Base-by-base conservation (phyloP, 2,797 vertebrate genomes). In the Glyptemys insculpta region DNA sequence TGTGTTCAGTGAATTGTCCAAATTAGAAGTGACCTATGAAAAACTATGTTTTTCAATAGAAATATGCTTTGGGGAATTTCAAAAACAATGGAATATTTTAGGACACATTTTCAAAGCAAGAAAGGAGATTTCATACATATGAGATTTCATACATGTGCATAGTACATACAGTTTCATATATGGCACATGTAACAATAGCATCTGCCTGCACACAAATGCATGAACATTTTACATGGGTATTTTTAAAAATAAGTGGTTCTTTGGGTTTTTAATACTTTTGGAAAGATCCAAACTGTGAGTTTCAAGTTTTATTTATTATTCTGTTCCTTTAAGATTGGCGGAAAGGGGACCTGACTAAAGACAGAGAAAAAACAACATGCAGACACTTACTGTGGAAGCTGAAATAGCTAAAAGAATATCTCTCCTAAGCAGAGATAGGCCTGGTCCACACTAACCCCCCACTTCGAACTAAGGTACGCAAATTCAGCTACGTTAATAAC, bases 1-100 rank as follows among this genome's bases (percentile, higher is more conserved):
- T 98, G 96, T 96, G 93, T 96, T 96, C 96, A 96, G 74, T 97
- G 96, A 97, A 95, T 96, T 91, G 92, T 96, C 94, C 92, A 97
- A 97, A 98, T 98, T 97, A 97, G 95, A 97, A 95, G 89, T 44
- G 37, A 95, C 94, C 97, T 87, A 92, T 93, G 91, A 96, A 95
- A 89, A 80, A 88, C 85, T 72, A 90, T 83, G 81, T 86, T 94
- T 97, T 92, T 94, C 88, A 91, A 92, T 85, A 93, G 74, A 31
- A 90, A 91, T 14, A 83, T 83, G 88, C 91, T 96, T 88, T 81
- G 50, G 90, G 90, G 86, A 92, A 93, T 95, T 95, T 92, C 86
- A 78, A 88, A 86, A 87, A 92, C 90, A 97, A 96, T 92, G 27
- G 88, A 96, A 90, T 96, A 94, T 93, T 92, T 94, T 94, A 83